phyloP scores from a whole-genome alignment of 2,888 invertebrate species.

The Nymphalis c-album region DNA sequence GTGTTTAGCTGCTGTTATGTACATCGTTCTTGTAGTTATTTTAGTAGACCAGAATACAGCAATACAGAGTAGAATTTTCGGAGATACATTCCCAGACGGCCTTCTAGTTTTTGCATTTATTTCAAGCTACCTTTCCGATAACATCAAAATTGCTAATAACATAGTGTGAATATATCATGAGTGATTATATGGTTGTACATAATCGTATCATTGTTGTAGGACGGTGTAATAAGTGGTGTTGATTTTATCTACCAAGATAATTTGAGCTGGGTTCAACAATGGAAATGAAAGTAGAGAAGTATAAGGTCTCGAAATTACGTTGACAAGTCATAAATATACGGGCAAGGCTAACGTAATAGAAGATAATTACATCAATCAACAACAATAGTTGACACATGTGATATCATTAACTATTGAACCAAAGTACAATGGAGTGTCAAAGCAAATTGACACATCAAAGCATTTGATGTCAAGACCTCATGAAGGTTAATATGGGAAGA shows the following conservation, averaged over 20 bases:
- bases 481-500: conserved; percentile 7
- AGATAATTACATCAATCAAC: conserved; percentile 28
- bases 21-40: too few species aligned
- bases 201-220: too few species aligned
- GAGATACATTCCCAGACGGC: too few species aligned
- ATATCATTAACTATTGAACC: conserved; percentile 18
- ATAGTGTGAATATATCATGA: too few species aligned
- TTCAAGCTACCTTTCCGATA: too few species aligned
- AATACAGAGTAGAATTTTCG: too few species aligned
- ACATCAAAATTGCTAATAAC: too few species aligned
- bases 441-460: conserved; percentile 5
- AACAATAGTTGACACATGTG: conserved; percentile 26
- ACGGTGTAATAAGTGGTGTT: too few species aligned
- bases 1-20: too few species aligned
- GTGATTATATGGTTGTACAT: too few species aligned
- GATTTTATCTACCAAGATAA: neutral
- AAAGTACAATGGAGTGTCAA: neutral
- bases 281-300: neutral
- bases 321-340: conserved; percentile 20
- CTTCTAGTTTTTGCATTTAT: too few species aligned
- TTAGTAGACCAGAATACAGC: too few species aligned
- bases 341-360: conserved; percentile 23
- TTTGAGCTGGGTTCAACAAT: neutral
- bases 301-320: conserved; percentile 3
- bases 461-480: conserved; percentile 26